Conservation (phyloP, 2,113 vertebrate genomes). For the Bufo gargarizans region DNA sequence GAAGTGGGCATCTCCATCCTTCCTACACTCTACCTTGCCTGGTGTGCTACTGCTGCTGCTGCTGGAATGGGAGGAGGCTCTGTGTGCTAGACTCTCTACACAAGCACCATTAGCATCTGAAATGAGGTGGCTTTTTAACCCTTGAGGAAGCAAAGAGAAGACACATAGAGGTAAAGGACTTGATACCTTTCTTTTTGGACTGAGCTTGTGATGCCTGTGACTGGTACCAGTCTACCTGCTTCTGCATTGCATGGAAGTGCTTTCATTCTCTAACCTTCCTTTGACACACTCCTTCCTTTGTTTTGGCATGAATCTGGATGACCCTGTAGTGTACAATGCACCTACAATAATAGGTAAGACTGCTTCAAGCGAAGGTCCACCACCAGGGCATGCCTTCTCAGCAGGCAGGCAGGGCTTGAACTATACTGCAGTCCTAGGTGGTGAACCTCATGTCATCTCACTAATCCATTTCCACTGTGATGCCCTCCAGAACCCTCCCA, state of each 20-base stretch:
- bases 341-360: neutral
- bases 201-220: neutral
- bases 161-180: constrained; percentile 66
- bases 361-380: neutral
- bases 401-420: neutral
- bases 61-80: constrained; percentile 68
- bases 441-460: constrained; percentile 9
- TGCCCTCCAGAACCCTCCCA: neutral
- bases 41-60: constrained; percentile 50
- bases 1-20: constrained; percentile 35
- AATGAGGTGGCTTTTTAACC: constrained; percentile 73
- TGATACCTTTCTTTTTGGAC: constrained; percentile 59
- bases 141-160: constrained; percentile 64
- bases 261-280: neutral
- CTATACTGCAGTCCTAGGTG: constrained; percentile 41
- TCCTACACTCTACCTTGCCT: neutral
- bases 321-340: neutral
- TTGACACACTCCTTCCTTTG: constrained; percentile 1
- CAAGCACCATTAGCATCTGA: constrained; percentile 67
- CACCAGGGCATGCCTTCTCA: neutral
- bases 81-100: constrained; percentile 63
- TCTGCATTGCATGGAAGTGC: neutral
- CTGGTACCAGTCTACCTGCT: neutral
- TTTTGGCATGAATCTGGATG: neutral
- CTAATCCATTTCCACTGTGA: neutral